A percentile compares a stretch with the other conserved stretches of the same genome.
Evolutionary conservation across 2,113 vertebrate species (phyloP).

Genomic region (Silurus glanis): DNA sequence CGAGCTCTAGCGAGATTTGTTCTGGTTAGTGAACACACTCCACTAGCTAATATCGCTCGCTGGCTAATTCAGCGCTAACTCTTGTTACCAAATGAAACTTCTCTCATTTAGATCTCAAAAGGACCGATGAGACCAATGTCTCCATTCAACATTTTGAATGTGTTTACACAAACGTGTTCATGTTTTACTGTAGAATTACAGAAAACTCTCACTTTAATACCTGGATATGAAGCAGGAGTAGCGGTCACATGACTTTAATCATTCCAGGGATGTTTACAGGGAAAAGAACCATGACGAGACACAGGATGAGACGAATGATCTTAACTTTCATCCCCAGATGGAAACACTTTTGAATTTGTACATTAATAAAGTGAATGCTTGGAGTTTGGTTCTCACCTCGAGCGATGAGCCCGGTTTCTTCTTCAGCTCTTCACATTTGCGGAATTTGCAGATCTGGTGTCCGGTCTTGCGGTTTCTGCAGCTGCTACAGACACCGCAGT

Average conservation of each 20-base stretch:
- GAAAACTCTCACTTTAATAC: too few relatives aligned
- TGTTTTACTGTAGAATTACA: too few relatives aligned
- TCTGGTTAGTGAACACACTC: not conserved
- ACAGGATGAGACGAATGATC: not conserved
- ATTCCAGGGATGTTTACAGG: too few relatives aligned
- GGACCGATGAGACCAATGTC: too few relatives aligned
- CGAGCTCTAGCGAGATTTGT: not conserved
- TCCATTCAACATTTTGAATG: too few relatives aligned
- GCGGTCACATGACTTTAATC: too few relatives aligned
- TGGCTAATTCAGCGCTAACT: not conserved
- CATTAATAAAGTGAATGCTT: not conserved
- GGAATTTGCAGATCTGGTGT: conserved; percentile 99
- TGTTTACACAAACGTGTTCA: too few relatives aligned
- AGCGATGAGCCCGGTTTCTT: conserved; percentile 96
- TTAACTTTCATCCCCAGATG: not conserved
- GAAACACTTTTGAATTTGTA: not conserved
- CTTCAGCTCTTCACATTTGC: conserved; percentile 98
- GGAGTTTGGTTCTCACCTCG: conserved; percentile 83
- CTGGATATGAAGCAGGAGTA: too few relatives aligned
- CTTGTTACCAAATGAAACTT: not conserved
- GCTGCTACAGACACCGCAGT: conserved; percentile 98
- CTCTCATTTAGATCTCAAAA: not conserved
- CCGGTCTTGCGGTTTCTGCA: conserved; percentile 99
- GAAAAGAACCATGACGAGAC: not conserved
- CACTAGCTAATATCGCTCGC: not conserved